Percentiles rank a stretch among this genome's conserved stretches.
phyloP scores from a whole-genome alignment of 1,140 invertebrate genomes.

The Acromyrmex echinatior region DNA sequence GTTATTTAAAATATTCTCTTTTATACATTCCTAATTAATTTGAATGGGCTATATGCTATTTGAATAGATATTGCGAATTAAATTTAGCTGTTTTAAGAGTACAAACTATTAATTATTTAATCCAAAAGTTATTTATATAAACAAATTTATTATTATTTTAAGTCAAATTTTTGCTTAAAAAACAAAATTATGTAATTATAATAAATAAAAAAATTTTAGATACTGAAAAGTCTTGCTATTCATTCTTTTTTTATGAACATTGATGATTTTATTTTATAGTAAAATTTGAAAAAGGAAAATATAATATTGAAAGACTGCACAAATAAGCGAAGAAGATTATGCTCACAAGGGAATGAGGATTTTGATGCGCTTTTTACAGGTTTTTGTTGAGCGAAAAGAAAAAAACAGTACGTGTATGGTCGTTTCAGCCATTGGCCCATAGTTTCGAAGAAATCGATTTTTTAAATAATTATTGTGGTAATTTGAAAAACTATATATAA shows the following conservation, averaged over 20 bases:
- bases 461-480: too few species aligned
- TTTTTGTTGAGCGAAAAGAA: too few species aligned
- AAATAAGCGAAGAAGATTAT: too few species aligned
- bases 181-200: neutral
- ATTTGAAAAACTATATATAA: too few species aligned
- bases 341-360: too few species aligned
- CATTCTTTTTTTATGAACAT: neutral
- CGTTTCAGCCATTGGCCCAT: too few species aligned
- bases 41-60: neutral
- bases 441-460: too few species aligned
- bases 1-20: neutral
- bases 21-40: neutral
- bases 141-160: neutral
- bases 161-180: neutral
- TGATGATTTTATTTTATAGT: neutral
- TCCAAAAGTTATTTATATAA: neutral
- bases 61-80: neutral
- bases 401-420: too few species aligned
- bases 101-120: neutral
- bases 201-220: neutral
- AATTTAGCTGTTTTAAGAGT: neutral
- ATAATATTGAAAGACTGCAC: neutral
- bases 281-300: neutral
- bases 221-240: neutral
- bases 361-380: too few species aligned